These are phyloP conservation scores for Ophioninae sp. DNA, from an alignment of 2,888 invertebrate species.

Conservation along the genomic window DNA sequence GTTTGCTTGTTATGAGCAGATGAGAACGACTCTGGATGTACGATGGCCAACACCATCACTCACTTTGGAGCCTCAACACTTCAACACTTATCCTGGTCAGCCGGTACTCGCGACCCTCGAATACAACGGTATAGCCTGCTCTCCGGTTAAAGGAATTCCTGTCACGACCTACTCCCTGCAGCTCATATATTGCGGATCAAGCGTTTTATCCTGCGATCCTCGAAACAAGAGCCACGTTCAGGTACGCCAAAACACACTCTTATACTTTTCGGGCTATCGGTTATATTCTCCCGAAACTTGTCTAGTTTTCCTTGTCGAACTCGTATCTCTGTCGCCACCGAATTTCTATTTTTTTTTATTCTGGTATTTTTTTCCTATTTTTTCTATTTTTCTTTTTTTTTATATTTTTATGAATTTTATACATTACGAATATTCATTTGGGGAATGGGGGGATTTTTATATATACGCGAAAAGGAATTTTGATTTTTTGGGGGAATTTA, in stretches of 20 bases:
- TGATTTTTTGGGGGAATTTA: too few relatives aligned
- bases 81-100: conserved; percentile 90
- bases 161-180: conserved; percentile 85
- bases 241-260: conserved; percentile 73
- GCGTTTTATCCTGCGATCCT: conserved; percentile 87
- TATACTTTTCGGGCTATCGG: not conserved
- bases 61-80: conserved; percentile 88
- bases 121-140: conserved; percentile 88
- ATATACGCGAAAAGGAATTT: too few relatives aligned
- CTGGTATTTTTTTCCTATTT: too few relatives aligned
- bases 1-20: too few relatives aligned
- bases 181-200: conserved; percentile 90
- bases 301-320: not conserved
- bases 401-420: too few relatives aligned
- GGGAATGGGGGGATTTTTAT: too few relatives aligned
- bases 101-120: conserved; percentile 89
- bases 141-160: conserved; percentile 80
- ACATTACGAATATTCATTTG: too few relatives aligned
- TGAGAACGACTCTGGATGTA: conserved; percentile 85
- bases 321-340: not conserved
- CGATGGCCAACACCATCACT: conserved; percentile 90
- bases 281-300: not conserved
- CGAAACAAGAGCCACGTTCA: conserved; percentile 81
- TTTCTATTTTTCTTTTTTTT: too few relatives aligned
- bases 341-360: too few relatives aligned